Evolutionary conservation across 2,888 invertebrate genomes (phyloP).

Genomic region (Stenichneumon culpator): DNA sequence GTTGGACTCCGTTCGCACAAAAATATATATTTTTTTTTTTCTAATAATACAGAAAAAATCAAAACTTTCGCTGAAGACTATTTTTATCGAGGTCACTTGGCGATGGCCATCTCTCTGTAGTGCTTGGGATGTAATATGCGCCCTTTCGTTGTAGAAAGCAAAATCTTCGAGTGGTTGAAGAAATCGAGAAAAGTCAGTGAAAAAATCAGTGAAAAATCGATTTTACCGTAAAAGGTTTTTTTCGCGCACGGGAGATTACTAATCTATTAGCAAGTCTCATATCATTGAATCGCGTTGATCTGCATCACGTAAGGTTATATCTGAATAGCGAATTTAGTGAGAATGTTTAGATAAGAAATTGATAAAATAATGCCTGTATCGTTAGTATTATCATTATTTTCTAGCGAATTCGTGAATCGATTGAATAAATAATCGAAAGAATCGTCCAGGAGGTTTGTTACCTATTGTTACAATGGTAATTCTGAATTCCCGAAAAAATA

Average conservation of each 20-base stretch:
- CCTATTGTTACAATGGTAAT: not conserved
- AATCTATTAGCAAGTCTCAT: conserved; percentile 34
- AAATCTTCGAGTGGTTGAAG: not conserved
- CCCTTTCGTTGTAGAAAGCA: not conserved
- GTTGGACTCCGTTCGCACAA: not conserved
- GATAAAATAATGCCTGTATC: not conserved
- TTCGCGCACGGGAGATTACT: not conserved
- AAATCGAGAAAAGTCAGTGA: conserved; percentile 5
- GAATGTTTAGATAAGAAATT: conserved; percentile 18
- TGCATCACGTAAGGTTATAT: conserved; percentile 23
- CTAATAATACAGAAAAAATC: not conserved
- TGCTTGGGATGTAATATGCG: not conserved
- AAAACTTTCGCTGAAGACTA: not conserved
- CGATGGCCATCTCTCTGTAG: not conserved
- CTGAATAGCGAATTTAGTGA: conserved; percentile 36
- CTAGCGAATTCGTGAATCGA: not conserved
- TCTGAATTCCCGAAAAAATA: not conserved
- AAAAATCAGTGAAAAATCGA: conserved; percentile 25
- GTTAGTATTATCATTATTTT: not conserved
- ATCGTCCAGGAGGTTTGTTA: not conserved
- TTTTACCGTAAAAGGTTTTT: not conserved
- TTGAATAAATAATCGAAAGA: not conserved
- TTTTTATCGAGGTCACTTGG: conserved; percentile 1
- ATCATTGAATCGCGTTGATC: conserved; percentile 47
- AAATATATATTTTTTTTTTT: not conserved